Conservation (phyloP, 2,797 vertebrate genomes). For the Cyprinodon diabolis region DNA sequence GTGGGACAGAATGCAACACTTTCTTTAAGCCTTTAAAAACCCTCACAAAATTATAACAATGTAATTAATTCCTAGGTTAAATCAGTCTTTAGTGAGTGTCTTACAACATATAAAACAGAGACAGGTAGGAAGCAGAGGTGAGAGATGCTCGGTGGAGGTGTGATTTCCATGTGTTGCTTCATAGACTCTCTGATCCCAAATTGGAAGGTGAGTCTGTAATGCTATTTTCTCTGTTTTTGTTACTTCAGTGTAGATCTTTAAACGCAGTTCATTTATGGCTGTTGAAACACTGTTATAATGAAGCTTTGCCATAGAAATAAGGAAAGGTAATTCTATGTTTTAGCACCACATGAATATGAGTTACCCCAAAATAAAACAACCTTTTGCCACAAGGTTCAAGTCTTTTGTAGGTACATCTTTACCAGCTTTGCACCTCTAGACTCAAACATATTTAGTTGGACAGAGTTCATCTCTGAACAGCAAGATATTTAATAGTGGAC, state of each 20-base stretch:
- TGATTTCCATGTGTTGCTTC: conserved; percentile 28
- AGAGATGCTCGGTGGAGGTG: conserved; percentile 67
- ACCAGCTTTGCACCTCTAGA: background rate
- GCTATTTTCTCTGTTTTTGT: background rate
- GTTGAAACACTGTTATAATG: conserved; percentile 18
- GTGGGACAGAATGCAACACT: background rate
- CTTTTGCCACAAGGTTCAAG: too few relatives aligned
- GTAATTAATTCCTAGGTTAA: background rate
- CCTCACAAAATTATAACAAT: background rate
- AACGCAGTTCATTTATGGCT: background rate
- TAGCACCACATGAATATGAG: conserved; percentile 9
- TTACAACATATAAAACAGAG: conserved; percentile 35
- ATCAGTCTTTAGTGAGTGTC: background rate
- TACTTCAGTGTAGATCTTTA: background rate
- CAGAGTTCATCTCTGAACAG: background rate
- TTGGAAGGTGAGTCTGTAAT: background rate
- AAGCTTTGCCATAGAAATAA: background rate
- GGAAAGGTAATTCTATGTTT: conserved; percentile 9
- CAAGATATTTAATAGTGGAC: background rate
- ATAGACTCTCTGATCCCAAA: background rate
- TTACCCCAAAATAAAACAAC: too few relatives aligned
- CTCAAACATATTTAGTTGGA: background rate
- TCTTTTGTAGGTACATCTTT: too few relatives aligned
- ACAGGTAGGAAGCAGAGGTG: conserved; percentile 50
- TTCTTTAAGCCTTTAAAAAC: background rate